Conservation (phyloP, 2,113 vertebrate species). For the Mormyrus lacerda region DNA sequence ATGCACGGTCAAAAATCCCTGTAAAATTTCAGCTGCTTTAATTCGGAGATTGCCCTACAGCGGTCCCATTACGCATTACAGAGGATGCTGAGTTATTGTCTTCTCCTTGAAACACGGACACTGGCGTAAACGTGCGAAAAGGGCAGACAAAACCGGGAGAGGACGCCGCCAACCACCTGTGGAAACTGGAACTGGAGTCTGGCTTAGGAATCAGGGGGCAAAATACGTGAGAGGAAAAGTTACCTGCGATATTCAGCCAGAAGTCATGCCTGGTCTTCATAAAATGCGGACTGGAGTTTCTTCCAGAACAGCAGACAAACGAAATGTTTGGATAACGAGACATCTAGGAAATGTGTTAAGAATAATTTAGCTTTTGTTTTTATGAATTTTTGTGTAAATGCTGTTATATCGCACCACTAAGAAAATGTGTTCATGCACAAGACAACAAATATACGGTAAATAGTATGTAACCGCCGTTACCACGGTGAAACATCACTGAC, state of each 20-base stretch:
- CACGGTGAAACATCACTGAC: not conserved
- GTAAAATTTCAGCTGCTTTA: not conserved
- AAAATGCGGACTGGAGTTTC: not conserved
- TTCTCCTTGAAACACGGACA: not conserved
- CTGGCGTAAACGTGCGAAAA: not conserved
- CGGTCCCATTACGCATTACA: not conserved
- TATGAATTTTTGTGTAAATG: not conserved
- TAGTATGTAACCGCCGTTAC: not conserved
- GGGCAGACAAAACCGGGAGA: not conserved
- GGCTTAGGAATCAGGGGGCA: not conserved
- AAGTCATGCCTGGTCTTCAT: not conserved
- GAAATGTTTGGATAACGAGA: not conserved
- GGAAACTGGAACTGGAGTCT: not conserved
- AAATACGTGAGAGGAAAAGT: not conserved
- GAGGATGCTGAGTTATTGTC: not conserved
- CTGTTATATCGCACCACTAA: not conserved
- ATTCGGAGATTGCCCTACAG: not conserved
- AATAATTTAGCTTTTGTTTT: not conserved
- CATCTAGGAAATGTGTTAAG: not conserved
- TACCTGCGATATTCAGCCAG: not conserved
- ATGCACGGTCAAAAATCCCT: not conserved
- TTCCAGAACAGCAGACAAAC: not conserved
- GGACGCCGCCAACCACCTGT: not conserved
- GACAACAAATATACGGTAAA: not conserved
- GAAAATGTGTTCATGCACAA: not conserved